Base-by-base conservation (phyloP, 2,113 vertebrate genomes). In the Danio rerio region DNA sequence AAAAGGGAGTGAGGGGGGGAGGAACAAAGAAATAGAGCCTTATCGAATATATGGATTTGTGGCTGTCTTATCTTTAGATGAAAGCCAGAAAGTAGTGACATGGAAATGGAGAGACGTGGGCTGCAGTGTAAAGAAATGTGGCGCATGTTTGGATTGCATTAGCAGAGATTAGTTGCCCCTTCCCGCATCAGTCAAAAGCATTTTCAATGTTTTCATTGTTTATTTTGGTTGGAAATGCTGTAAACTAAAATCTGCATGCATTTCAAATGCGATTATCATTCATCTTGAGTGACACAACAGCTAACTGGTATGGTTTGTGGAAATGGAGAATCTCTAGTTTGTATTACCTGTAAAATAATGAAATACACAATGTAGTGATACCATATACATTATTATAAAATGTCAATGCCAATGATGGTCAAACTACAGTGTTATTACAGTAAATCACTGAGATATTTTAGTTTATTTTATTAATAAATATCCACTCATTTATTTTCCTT, bases 11-110 rank as follows among this genome's bases (percentile, higher is more conserved):
- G 63, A 5, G n/a, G 58, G 18, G 13, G 11, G 20, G 59, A 61
- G 73, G 55, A 76, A 47, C n/a, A 76, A 76, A 76, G 47, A 78
- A 21, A 52, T 63, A 40, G 8, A 77, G 13, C 75, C 18, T 40
- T 63, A 76, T 58, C 59, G 73, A 63, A 78, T 78, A 52, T 63
- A 78, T 78, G 75, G 56, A 63, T 78, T 78, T 78, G 59, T 63
- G 73, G 55, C 50, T 31, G 70, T 55, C 42, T 21, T 75, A 47
- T 59, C 55, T 59, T 61, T 15, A 61, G 73, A 76, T 76, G 56
- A 61, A 59, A 76, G 73, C 53, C 59, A 43, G n/a, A 47, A 76
- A 47, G 55, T 59, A 76, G 73, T 21, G 55, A 47, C 73, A 61
- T 47, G 73, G 55, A 76, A 61, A 59, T 59, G 9, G 13, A 56